These are phyloP conservation scores for Leptinotarsa texana DNA, from an alignment of 1,140 invertebrate species.

Conservation along the genomic window DNA sequence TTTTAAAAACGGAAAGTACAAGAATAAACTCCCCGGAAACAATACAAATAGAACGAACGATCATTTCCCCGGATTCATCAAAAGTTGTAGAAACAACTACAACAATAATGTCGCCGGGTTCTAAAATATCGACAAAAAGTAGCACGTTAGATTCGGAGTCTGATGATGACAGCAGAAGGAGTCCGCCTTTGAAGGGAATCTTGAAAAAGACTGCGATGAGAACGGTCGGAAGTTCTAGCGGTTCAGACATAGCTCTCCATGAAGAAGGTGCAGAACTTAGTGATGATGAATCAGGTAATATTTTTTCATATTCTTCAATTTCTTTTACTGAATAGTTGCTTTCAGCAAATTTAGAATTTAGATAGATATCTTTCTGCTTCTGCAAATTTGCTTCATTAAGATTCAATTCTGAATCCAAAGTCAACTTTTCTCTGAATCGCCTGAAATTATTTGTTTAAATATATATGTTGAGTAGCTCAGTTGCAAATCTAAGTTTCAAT, in stretches of 20 bases:
- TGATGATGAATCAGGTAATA: constrained; percentile 55
- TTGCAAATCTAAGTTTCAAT: no score
- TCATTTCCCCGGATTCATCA: constrained; percentile 35
- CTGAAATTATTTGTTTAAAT: no score
- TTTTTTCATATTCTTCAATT: constrained; percentile 11
- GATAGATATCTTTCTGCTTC: neutral
- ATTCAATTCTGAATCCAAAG: neutral
- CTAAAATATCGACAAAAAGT: constrained; percentile 49
- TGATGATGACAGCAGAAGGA: constrained; percentile 49
- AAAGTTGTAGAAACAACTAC: constrained; percentile 42
- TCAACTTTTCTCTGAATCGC: no score
- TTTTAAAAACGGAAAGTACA: constrained; percentile 53
- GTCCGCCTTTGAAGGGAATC: constrained; percentile 51
- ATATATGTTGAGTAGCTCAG: no score
- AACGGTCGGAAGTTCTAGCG: constrained; percentile 66
- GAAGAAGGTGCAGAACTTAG: constrained; percentile 59
- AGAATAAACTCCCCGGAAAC: constrained; percentile 56
- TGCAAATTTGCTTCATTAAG: constrained; percentile 3
- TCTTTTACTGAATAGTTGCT: constrained; percentile 18
- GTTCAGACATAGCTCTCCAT: constrained; percentile 67
- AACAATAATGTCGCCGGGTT: constrained; percentile 43
- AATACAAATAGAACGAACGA: constrained; percentile 44
- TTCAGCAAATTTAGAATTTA: constrained; percentile 7
- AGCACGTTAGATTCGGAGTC: constrained; percentile 53
- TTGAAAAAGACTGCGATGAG: constrained; percentile 59